These are phyloP conservation scores for Drosophila tripunctata DNA, from an alignment of 2,888 invertebrate species.

Conservation along the genomic window DNA sequence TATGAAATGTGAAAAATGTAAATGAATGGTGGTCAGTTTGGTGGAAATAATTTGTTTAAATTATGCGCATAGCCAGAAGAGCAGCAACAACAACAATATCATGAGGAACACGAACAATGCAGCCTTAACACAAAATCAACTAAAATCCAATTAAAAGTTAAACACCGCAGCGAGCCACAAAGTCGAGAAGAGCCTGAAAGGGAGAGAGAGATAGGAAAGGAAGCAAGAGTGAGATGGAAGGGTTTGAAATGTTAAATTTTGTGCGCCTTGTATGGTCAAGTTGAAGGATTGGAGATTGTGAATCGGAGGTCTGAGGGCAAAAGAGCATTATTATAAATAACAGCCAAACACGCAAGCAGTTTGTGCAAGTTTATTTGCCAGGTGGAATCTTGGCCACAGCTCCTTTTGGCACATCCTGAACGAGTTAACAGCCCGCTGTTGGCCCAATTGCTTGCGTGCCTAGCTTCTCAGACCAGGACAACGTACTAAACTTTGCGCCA, in stretches of 20 bases:
- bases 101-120: not conserved
- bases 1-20: slow-evolving; percentile 50
- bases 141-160: slow-evolving; percentile 74
- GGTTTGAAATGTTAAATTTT: slow-evolving; percentile 52
- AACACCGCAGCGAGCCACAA: slow-evolving; percentile 53
- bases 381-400: slow-evolving; percentile 39
- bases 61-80: slow-evolving; percentile 43
- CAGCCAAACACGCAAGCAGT: slow-evolving; percentile 74
- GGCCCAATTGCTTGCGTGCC: slow-evolving; percentile 58
- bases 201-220: not conserved
- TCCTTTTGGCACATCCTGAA: slow-evolving; percentile 39
- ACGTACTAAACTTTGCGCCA: slow-evolving; percentile 35
- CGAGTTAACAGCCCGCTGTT: slow-evolving; percentile 59
- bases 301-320: slow-evolving; percentile 2
- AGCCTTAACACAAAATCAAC: slow-evolving; percentile 47
- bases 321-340: slow-evolving; percentile 67
- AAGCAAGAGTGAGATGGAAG: slow-evolving; percentile 1
- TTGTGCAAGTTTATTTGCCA: slow-evolving; percentile 67
- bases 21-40: slow-evolving; percentile 56
- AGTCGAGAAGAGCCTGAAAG: slow-evolving; percentile 29
- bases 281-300: slow-evolving; percentile 39
- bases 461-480: slow-evolving; percentile 11
- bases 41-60: slow-evolving; percentile 58
- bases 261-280: slow-evolving; percentile 54
- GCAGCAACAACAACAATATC: not conserved